Base-by-base conservation (phyloP, 2,888 invertebrate species). In the Volucella bombylans region DNA sequence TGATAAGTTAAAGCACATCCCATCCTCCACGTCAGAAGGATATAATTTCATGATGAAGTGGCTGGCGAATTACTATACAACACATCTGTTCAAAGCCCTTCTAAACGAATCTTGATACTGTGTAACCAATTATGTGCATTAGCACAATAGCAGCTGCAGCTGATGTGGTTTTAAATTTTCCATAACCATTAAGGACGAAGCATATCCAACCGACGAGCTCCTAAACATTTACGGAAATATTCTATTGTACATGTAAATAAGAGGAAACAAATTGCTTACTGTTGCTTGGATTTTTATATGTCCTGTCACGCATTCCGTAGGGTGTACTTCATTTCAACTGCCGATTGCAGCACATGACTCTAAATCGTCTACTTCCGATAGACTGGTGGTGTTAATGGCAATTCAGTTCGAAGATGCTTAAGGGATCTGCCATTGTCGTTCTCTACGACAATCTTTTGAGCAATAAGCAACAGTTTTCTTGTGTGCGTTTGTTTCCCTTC, bases 111-210 rank as follows among this genome's bases (percentile, higher is more conserved):
- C 43, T 54, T 47, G 68, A 45, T 38, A 57, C 38, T 68, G 38
- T 38, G 45, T 57, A 57, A 15, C 57, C 47, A 55, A 47, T 55
- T 15, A 68, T 68, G 54, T 47, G 54, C 54, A 14, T 67, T 67
- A 38, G 14, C 15, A 64, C 11, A 39, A 43, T 38, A 45, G n/a
- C 23, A 55, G 68, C 47, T 47, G 38, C 38, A 55, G 68, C 57
- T 68, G 47, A 47, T 47, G 57, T 68, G 47, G 55, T 47, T 47
- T 68, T n/a, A 47, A 68, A 57, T 45, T 55, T 54, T 43, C 45
- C 52, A 9, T 54, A 45, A 18, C 41, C 41, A 65, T 47, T 57
- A 55, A 55, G 54, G 38, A 18, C 55, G 47, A 18, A 31, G 11
- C 9, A 50, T 12, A 43, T n/a, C 14, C 23, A 61, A 12, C 11